Evolutionary conservation across 2,113 vertebrate genomes (phyloP), one percentile per base, ranked within the genome.

Genomic region (Daboia siamensis): DNA sequence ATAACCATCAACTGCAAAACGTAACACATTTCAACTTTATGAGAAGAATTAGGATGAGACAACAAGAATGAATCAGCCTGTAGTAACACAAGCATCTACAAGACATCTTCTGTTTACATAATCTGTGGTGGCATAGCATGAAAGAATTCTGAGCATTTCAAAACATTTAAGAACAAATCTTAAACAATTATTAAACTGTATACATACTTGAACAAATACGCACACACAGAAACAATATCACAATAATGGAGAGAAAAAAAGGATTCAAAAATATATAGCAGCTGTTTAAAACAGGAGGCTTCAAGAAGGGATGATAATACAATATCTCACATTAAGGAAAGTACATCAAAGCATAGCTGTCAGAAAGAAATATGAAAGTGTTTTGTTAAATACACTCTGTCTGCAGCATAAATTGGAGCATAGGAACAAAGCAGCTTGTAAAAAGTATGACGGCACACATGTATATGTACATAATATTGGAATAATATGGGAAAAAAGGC

Each of bases 301-400:
- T 94, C 33, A 94, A 94, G 80, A 84, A 91, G 93, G 92, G 80
- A 93, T 91, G 93, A n/a, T 85, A 92, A 91, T 86, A 20, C 7
- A 17, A 17, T 80, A 92, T n/a, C 74, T 90, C 92, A 95, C 84
- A 61, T 80, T 90, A 92, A 96, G 93, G 94, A 94, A 88, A 97
- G 94, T 48, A 96, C 86, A 96, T 95, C 93, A 96, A 96, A 97
- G 94, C 33, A 29, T 57, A 29, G 39, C n/a, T 93, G 29, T 39
- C 93, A 29, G 21, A 95, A 93, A 94, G 94, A 96, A 93, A 94
- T 91, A 93, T 3, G 15, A 94, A 94, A 93, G 90, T 0, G 3
- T 87, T 15, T 95, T 95, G 91, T 93, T 94, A 96, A 95, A 92
- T 39, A 46, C 48, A 93, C 69, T 86, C 29, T 90, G 80, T 24